Percentiles rank a stretch among this genome's conserved stretches.
These are phyloP conservation scores for Phymorhynchus buccinoides DNA, from an alignment of 1,140 invertebrate genomes.

Conservation along the genomic window DNA sequence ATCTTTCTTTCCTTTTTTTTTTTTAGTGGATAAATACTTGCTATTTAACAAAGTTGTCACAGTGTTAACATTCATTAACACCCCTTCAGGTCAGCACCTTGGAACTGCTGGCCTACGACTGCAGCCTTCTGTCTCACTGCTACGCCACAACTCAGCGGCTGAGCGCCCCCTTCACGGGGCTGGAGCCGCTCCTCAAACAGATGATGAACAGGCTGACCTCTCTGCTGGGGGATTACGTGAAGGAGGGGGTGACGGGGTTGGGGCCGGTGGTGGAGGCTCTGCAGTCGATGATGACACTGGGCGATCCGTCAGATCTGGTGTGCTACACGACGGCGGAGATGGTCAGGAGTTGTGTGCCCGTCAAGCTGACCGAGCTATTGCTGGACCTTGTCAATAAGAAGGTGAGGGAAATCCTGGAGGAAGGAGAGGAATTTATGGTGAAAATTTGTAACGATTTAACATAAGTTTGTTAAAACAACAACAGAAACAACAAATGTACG, in stretches of 20 bases:
- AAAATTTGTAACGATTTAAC: no score
- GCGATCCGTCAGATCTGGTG: neutral
- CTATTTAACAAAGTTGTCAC: no score
- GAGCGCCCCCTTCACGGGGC: neutral
- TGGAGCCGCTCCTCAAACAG: conserved; percentile 16
- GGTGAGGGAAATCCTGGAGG: conserved; percentile 28
- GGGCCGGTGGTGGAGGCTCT: conserved; percentile 31
- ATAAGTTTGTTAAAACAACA: no score
- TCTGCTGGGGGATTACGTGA: conserved; percentile 39
- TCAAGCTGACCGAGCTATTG: conserved; percentile 41
- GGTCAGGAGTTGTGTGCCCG: conserved; percentile 36
- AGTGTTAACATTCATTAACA: no score
- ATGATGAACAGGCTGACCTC: conserved; percentile 35
- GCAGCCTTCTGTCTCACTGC: conserved; percentile 27
- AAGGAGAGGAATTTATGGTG: no score
- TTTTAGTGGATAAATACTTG: no score
- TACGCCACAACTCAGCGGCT: neutral
- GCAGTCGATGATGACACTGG: conserved; percentile 25
- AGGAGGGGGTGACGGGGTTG: conserved; percentile 34
- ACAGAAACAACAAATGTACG: no score
- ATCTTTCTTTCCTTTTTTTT: no score
- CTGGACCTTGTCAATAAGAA: conserved; percentile 43
- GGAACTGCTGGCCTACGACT: conserved; percentile 25
- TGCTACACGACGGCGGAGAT: conserved; percentile 35
- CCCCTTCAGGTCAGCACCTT: conserved; percentile 24